phyloP scores from a whole-genome alignment of 2,888 invertebrate species.

The Auanema sp. region DNA sequence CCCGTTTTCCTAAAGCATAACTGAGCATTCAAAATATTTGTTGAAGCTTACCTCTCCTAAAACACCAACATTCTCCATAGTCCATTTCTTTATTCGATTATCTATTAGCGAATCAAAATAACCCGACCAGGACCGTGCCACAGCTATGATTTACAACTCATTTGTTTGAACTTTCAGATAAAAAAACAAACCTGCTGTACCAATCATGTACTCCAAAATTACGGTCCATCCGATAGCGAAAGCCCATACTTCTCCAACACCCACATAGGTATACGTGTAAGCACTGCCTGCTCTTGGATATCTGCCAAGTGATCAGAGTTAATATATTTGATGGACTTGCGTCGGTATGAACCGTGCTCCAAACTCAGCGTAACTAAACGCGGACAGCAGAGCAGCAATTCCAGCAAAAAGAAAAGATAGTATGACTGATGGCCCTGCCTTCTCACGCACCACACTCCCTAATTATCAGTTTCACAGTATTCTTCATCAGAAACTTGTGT shows the following conservation, averaged over 20 bases:
- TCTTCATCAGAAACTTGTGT: neutral
- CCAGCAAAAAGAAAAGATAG: conserved; percentile 81
- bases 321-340: neutral
- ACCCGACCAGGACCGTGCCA: conserved; percentile 66
- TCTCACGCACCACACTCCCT: conserved; percentile 79
- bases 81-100: conserved; percentile 21
- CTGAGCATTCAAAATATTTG: neutral
- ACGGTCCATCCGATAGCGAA: conserved; percentile 72
- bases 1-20: conserved; percentile 20
- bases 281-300: conserved; percentile 79
- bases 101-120: conserved; percentile 65
- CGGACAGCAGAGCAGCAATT: conserved; percentile 79
- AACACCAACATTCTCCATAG: conserved; percentile 35
- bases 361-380: conserved; percentile 71
- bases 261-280: conserved; percentile 87
- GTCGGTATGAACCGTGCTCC: conserved; percentile 64
- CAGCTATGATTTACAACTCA: conserved; percentile 50
- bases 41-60: conserved; percentile 15
- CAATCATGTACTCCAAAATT: conserved; percentile 76
- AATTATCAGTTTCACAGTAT: conserved; percentile 57
- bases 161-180: neutral
- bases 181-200: neutral
- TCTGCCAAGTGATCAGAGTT: conserved; percentile 15
- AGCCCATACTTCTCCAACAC: conserved; percentile 90
- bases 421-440: conserved; percentile 87